Percentiles rank a stretch among this genome's conserved stretches.
phyloP scores from a whole-genome alignment of 2,113 vertebrate genomes.

The Gymnobelideus leadbeateri region DNA sequence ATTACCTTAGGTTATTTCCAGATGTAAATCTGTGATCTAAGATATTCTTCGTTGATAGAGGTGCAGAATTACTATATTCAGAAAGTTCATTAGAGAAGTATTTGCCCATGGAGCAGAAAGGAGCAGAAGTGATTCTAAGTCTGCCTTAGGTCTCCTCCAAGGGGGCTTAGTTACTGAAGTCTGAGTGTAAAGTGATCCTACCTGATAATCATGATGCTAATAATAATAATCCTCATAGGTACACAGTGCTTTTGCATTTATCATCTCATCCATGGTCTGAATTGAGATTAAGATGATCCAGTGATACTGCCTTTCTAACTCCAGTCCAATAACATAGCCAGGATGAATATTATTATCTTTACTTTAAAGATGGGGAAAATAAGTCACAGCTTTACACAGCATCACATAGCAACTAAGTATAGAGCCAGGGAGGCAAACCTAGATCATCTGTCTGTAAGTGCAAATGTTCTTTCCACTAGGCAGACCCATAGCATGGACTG shows the following conservation, averaged over 20 bases:
- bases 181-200: not conserved
- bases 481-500: not conserved
- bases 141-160: not conserved
- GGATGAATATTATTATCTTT: conserved; percentile 1
- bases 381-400: not conserved
- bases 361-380: not conserved
- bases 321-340: not conserved
- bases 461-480: not conserved
- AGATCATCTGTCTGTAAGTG: not conserved
- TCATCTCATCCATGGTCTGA: not conserved
- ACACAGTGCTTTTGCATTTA: not conserved
- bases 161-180: not conserved
- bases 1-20: not conserved
- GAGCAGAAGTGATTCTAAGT: not conserved
- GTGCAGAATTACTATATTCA: not conserved
- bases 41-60: not conserved
- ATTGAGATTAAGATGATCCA: too few species aligned
- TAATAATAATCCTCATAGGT: not conserved
- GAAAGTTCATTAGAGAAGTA: not conserved
- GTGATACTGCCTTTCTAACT: too few species aligned
- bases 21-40: not conserved
- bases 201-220: not conserved
- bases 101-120: not conserved
- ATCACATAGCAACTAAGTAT: not conserved
- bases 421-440: not conserved